Evolutionary conservation across 2,797 vertebrate species (phyloP).

Genomic region (Acanthurus leucopareius): DNA sequence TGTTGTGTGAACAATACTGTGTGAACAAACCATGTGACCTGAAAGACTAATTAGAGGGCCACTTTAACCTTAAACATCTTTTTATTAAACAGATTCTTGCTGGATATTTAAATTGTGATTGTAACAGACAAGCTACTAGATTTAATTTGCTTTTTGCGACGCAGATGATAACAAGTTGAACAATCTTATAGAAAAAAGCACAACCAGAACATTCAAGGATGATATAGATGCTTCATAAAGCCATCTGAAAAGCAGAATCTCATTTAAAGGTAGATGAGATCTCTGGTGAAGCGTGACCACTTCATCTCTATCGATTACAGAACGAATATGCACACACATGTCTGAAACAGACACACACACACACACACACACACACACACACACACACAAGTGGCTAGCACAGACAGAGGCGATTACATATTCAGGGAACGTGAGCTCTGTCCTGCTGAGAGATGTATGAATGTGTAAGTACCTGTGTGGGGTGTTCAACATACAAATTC

Average conservation of each 20-base stretch:
- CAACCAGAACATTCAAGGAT: slow-evolving; percentile 22
- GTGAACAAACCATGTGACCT: slow-evolving; percentile 2
- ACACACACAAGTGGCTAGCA: slow-evolving; percentile 17
- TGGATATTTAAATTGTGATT: slow-evolving; percentile 11
- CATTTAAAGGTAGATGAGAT: slow-evolving; percentile 63
- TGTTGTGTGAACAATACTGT: neutral
- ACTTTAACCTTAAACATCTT: slow-evolving; percentile 10
- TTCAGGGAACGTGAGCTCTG: slow-evolving; percentile 44
- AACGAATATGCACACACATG: slow-evolving; percentile 11
- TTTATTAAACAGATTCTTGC: slow-evolving; percentile 7
- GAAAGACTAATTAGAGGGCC: neutral
- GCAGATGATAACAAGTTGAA: slow-evolving; percentile 36
- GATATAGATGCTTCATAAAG: slow-evolving; percentile 37
- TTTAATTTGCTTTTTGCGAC: slow-evolving; percentile 36
- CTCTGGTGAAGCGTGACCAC: slow-evolving; percentile 50
- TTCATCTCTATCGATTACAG: slow-evolving; percentile 50
- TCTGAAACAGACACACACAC: slow-evolving; percentile 15
- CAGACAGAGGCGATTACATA: slow-evolving; percentile 42
- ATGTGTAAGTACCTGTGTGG: slow-evolving; percentile 29
- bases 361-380: slow-evolving; percentile 30
- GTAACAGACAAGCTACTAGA: slow-evolving; percentile 21
- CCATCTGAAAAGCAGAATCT: slow-evolving; percentile 40
- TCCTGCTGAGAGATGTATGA: slow-evolving; percentile 53
- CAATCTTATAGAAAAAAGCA: slow-evolving; percentile 10
- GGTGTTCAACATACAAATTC: slow-evolving; percentile 44